Evolutionary conservation across 2,888 invertebrate species (phyloP).

Genomic region (Euplagia quadripunctaria): DNA sequence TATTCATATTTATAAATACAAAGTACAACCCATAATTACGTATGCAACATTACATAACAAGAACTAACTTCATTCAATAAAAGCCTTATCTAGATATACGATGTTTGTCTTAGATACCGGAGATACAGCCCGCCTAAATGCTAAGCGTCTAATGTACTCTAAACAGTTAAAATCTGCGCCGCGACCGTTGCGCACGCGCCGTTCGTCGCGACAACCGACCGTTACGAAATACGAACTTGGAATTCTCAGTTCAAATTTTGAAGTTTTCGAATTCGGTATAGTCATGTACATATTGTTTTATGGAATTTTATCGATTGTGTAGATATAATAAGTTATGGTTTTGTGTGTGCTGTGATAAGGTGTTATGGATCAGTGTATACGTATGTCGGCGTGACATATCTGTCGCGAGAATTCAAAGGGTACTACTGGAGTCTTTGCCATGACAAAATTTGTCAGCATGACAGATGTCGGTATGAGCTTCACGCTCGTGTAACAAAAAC

Average conservation of each 20-base stretch:
- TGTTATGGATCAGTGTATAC: constrained; percentile 49
- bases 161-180: constrained; percentile 81
- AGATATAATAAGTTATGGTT: not conserved
- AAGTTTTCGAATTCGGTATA: constrained; percentile 30
- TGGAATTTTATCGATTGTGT: constrained; percentile 17
- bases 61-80: constrained; percentile 24
- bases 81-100: constrained; percentile 52
- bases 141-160: constrained; percentile 42
- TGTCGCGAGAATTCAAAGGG: constrained; percentile 18
- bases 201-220: constrained; percentile 41
- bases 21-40: constrained; percentile 16
- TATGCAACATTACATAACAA: constrained; percentile 32
- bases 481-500: constrained; percentile 44
- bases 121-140: constrained; percentile 55
- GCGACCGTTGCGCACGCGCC: constrained; percentile 83
- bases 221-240: constrained; percentile 55
- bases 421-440: constrained; percentile 15
- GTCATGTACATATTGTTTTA: constrained; percentile 18
- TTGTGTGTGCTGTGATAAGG: constrained; percentile 37
- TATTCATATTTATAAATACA: constrained; percentile 13
- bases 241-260: constrained; percentile 48
- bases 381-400: constrained; percentile 44
- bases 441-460: constrained; percentile 45
- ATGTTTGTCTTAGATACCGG: constrained; percentile 60
- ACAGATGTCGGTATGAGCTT: constrained; percentile 44